Conservation (phyloP, 2,888 invertebrate species). For the Clanis bilineata region DNA sequence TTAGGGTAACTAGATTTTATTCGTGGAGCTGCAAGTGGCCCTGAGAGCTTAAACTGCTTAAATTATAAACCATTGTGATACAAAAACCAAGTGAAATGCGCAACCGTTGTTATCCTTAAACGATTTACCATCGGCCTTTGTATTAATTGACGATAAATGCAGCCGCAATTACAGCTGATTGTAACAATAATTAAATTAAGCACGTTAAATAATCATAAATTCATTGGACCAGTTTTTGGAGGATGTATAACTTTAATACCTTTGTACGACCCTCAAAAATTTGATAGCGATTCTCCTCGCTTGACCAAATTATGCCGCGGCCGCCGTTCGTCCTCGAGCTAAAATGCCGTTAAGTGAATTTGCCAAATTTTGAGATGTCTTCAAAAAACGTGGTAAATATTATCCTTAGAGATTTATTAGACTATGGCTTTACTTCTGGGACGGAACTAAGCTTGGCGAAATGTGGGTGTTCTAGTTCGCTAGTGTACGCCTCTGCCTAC, state of each 20-base stretch:
- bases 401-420: too few relatives aligned
- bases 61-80: not conserved
- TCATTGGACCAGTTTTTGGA: not conserved
- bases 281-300: not conserved
- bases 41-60: not conserved
- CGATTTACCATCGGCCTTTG: not conserved
- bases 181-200: conserved; percentile 1
- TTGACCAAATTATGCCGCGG: not conserved
- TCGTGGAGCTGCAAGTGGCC: too few relatives aligned
- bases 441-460: too few relatives aligned
- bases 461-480: too few relatives aligned
- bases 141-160: not conserved
- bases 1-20: too few relatives aligned
- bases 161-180: not conserved
- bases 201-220: not conserved
- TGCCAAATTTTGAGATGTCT: too few relatives aligned
- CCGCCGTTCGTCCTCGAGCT: too few relatives aligned
- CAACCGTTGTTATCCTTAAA: conserved; percentile 2
- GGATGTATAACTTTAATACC: not conserved
- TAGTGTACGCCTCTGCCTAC: too few relatives aligned
- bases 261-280: not conserved
- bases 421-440: too few relatives aligned
- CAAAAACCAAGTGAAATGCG: not conserved
- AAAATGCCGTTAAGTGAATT: too few relatives aligned
- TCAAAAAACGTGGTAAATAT: too few relatives aligned